Evolutionary conservation across 2,797 vertebrate species (phyloP), one percentile per base, ranked within the genome.

Genomic region (Tangara arthus): DNA sequence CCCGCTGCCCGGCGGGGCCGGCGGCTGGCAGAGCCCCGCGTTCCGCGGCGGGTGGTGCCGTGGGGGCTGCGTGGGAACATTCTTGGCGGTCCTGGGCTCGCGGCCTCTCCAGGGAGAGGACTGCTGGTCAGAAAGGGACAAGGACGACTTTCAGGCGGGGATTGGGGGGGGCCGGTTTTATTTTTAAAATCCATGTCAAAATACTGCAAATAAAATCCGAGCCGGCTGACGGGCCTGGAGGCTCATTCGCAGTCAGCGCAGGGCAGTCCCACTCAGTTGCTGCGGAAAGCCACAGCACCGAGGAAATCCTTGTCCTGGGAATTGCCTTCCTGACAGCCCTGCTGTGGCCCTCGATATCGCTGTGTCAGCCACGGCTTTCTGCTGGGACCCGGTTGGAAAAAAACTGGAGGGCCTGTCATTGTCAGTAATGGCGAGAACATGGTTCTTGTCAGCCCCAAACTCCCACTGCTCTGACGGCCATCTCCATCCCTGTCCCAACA

Each of bases 41-140:
- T 42, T 63, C 80, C 61, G 9, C 18, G 32, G 24, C 42, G 44
- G 57, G 42, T 1, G 56, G 28, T 46, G 57, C 41, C 8, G 23
- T 28, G 34, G 10, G 23, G 27, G 21, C 49, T 6, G 72, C 81
- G 7, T 93, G 94, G 90, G 95, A 95, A 87, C 92, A 66, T 93
- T 93, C 87, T 23, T 85, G 9, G 46, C 87, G 1, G 27, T 71
- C 61, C 72, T 32, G 5, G 32, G 72, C 69, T 52, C 2, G 1
- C 39, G 3, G 8, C 1, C 52, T 88, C 89, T 56, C 89, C 77
- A 37, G 87, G 84, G 93, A 85, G 50, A 49, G 66, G 24, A 15
- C 34, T 39, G 77, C 83, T 37, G 78, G n/a, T 46, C 91, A 17
- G 60, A 61, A 60, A 35, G 44, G 47, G 8, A 57, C 50, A 55